Conservation (phyloP, 2,797 vertebrate genomes). For the Coccyzus lansbergi region DNA sequence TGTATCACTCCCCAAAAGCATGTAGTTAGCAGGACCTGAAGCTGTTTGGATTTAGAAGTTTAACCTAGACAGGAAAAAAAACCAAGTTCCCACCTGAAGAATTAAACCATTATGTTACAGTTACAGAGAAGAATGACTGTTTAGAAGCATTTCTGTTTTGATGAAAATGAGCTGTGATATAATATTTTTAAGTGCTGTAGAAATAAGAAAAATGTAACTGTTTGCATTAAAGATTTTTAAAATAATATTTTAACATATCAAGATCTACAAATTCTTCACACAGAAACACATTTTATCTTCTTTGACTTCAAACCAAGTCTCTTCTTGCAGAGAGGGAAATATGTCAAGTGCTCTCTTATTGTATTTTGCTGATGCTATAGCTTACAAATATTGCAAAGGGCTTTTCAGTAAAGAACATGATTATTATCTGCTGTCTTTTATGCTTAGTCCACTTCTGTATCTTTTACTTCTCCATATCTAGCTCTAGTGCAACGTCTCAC, state of each 20-base stretch:
- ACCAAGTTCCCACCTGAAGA: background rate
- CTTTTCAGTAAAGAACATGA: background rate
- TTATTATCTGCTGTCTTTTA: background rate
- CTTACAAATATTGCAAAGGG: background rate
- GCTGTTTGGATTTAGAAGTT: background rate
- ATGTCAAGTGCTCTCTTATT: background rate
- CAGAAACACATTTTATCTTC: constrained; percentile 2
- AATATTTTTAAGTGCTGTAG: constrained; percentile 27
- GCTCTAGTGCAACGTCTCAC: background rate
- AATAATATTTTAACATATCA: constrained; percentile 21
- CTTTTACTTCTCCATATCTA: background rate
- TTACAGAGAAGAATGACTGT: constrained; percentile 11
- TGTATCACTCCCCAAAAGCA: background rate
- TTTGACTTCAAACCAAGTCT: constrained; percentile 15
- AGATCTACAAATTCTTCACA: background rate
- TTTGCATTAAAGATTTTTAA: constrained; percentile 20
- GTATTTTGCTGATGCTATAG: background rate
- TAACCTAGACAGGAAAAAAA: background rate
- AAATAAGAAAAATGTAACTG: constrained; percentile 40
- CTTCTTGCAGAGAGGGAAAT: constrained; percentile 1
- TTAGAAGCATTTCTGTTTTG: constrained; percentile 26
- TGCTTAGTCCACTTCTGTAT: constrained; percentile 24
- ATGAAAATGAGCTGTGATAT: background rate
- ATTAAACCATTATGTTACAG: background rate
- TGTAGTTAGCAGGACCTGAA: background rate